Base-by-base conservation (phyloP, 2,797 vertebrate species). In the Neopelma chrysocephalum region DNA sequence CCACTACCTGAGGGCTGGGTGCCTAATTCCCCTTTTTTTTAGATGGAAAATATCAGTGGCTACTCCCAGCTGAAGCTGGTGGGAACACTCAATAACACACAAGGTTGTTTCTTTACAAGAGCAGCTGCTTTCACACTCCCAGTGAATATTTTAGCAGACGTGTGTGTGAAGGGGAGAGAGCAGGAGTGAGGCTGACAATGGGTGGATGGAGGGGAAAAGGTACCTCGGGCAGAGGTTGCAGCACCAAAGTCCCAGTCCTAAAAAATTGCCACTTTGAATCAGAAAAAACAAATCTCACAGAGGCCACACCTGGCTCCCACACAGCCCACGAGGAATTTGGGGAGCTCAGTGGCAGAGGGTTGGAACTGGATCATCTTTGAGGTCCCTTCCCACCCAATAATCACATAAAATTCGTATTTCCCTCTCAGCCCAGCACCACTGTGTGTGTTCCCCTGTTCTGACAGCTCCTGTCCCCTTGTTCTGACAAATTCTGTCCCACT, bases 101-200 rank as follows among this genome's bases (percentile, higher is more conserved):
- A 6, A 43, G 61, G 71, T 22, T 75, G 45, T 64, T 88, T 40
- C 69, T 48, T 50, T n/a, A 32, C 60, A 38, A 68, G 42, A 90
- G 58, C 78, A 91, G 88, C 79, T 87, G 69, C 43, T 90, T 72
- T 90, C 82, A 65, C 53, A 11, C 50, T 29, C 14, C 72, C 77
- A n/a, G 71, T 6, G 81, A 53, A 73, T 56, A 62, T 71, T 85
- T 89, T n/a, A 89, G 62, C 64, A 77, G 81, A 23, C 3, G 1
- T 0, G 4, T 13, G 47, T 26, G 22, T 5, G 19, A 31, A 61
- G 66, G 69, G 50, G 34, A 34, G 34, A 34, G 43, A 36, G 34
- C 42, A 22, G 38, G 51, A n/a, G 16, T 0, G 7, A 34, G 19
- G 0, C n/a, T 13, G 71, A 17, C 21, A 61, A 3, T 0, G 45